phyloP scores from a whole-genome alignment of 2,797 vertebrate genomes.

The Dromococcyx pavoninus region DNA sequence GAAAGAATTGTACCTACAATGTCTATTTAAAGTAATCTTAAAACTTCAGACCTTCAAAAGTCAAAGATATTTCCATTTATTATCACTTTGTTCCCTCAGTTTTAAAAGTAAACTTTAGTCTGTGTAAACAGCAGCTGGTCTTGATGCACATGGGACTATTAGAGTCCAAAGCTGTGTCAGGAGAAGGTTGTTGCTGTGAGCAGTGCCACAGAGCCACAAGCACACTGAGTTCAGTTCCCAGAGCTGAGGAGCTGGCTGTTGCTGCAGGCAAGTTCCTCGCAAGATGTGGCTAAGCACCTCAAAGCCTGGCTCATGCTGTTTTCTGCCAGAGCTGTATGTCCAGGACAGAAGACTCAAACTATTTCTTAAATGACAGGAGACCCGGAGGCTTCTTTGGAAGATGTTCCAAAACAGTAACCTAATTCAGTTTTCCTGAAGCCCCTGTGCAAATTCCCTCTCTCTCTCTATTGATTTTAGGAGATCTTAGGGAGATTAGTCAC shows the following conservation, averaged over 20 bases:
- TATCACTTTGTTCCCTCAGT: background rate
- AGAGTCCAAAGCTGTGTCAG: background rate
- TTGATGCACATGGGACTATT: background rate
- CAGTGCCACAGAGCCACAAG: background rate
- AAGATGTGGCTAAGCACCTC: background rate
- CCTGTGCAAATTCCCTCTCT: background rate
- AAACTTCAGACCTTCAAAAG: background rate
- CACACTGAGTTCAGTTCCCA: rapidly evolving
- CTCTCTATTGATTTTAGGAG: background rate
- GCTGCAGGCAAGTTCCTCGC: background rate
- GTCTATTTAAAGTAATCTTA: background rate
- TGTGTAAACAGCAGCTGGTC: background rate
- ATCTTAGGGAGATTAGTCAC: constrained; percentile 60
- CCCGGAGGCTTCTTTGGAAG: background rate
- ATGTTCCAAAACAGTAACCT: constrained; percentile 31
- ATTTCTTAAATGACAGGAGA: background rate
- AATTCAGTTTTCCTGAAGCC: constrained; percentile 7
- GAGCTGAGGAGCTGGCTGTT: rapidly evolving
- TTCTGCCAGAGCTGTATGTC: rapidly evolving
- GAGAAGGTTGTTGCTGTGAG: rapidly evolving
- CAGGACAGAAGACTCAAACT: background rate
- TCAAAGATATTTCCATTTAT: background rate
- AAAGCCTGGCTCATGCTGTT: background rate
- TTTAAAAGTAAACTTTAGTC: background rate
- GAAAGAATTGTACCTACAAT: background rate